phyloP scores from a whole-genome alignment of 2,888 invertebrate species.

The Trachelus troglodyta region DNA sequence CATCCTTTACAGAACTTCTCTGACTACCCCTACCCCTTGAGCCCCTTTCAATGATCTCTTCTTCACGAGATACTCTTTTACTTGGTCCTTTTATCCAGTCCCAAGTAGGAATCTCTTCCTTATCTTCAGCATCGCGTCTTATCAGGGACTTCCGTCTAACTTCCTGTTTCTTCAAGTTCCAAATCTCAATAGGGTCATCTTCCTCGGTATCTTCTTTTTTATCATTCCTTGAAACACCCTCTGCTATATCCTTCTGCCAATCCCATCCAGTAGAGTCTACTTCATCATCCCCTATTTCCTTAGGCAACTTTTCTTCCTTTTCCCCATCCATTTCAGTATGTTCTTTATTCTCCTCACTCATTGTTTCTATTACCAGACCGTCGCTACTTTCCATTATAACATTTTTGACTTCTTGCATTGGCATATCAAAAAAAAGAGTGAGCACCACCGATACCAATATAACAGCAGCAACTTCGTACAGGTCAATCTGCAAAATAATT shows the following conservation, averaged over 20 bases:
- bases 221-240: slow-evolving; percentile 23
- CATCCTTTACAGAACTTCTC: slow-evolving; percentile 32
- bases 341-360: slow-evolving; percentile 2
- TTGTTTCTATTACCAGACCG: slow-evolving; percentile 10
- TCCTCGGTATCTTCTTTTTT: slow-evolving; percentile 21
- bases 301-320: slow-evolving; percentile 1
- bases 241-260: slow-evolving; percentile 33
- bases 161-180: slow-evolving; percentile 18
- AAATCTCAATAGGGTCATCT: slow-evolving; percentile 24
- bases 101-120: slow-evolving; percentile 19
- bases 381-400: slow-evolving; percentile 62
- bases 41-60: slow-evolving; percentile 23
- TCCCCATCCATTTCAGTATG: slow-evolving; percentile 15
- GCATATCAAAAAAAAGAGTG: slow-evolving; percentile 75
- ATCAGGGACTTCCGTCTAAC: slow-evolving; percentile 27
- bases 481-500: slow-evolving; percentile 68
- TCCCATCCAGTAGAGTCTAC: slow-evolving; percentile 20
- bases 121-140: slow-evolving; percentile 19
- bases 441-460: slow-evolving; percentile 69
- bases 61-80: slow-evolving; percentile 21
- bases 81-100: slow-evolving; percentile 18
- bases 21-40: slow-evolving; percentile 38
- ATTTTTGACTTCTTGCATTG: slow-evolving; percentile 72
- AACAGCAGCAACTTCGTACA: slow-evolving; percentile 70
- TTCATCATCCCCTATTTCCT: slow-evolving; percentile 22